Percentiles rank a stretch among this genome's conserved stretches.
Conservation (phyloP, 2,113 vertebrate species). For the Xiphophorus maculatus region DNA sequence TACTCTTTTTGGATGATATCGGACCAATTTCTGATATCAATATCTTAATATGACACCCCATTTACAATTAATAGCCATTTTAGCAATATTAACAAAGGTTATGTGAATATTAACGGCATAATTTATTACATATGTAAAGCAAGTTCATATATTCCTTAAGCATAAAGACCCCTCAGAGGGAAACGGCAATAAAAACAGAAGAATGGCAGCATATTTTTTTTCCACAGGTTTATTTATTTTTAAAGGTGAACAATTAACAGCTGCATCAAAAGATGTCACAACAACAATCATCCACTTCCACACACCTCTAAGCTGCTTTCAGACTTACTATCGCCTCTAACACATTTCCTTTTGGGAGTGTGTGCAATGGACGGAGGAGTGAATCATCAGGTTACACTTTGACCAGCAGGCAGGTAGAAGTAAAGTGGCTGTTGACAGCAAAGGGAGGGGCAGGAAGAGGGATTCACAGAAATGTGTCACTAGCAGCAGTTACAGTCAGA, state of each 20-base stretch:
- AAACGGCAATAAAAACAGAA: not conserved
- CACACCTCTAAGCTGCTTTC: not conserved
- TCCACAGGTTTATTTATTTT: slow-evolving; percentile 49
- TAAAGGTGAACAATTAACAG: slow-evolving; percentile 46
- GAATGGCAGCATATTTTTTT: not conserved
- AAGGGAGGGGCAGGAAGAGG: not conserved
- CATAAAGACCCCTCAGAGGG: no score
- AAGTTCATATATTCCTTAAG: no score
- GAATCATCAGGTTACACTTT: not conserved
- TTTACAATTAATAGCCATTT: no score
- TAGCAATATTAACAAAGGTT: no score
- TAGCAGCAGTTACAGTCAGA: slow-evolving; percentile 51
- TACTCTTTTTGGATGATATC: no score
- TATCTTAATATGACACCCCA: no score
- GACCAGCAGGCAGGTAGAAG: slow-evolving; percentile 31
- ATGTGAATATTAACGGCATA: no score
- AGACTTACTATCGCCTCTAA: not conserved
- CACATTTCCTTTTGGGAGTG: slow-evolving; percentile 25
- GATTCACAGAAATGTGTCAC: not conserved
- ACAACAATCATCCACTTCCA: slow-evolving; percentile 19
- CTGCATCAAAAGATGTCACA: slow-evolving; percentile 1
- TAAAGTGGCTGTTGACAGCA: slow-evolving; percentile 1
- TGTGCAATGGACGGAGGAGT: slow-evolving; percentile 5
- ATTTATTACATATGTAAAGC: no score
- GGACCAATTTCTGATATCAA: no score